Percentiles rank a stretch among this genome's conserved stretches.
Conservation (phyloP, 2,888 invertebrate genomes). For the Kryphioiulus occultus region DNA sequence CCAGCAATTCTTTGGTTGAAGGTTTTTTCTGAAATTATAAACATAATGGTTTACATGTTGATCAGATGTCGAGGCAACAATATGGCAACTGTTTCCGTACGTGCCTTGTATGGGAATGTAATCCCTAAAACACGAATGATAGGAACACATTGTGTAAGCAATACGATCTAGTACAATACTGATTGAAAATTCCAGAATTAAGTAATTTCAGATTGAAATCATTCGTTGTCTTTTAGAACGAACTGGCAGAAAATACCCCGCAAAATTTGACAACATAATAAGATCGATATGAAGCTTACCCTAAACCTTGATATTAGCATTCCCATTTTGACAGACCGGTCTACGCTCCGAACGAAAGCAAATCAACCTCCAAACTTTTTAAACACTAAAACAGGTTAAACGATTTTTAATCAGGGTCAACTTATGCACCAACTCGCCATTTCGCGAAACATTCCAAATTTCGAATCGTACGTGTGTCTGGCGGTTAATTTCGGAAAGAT, state of each 20-base stretch:
- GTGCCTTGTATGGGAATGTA: not conserved
- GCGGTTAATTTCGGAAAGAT: not conserved
- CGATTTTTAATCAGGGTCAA: constrained; percentile 15
- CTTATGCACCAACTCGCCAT: not conserved
- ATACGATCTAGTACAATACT: not conserved
- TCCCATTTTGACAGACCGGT: constrained; percentile 42
- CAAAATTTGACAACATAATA: not conserved
- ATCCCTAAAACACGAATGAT: not conserved
- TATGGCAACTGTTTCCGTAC: not conserved
- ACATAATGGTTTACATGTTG: no score
- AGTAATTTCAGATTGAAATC: not conserved
- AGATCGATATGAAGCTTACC: not conserved
- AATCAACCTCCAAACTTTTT: not conserved
- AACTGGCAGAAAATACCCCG: not conserved
- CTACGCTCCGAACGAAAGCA: not conserved
- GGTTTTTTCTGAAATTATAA: constrained; percentile 49
- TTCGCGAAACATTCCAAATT: not conserved
- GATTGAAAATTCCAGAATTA: not conserved
- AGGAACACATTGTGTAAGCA: not conserved
- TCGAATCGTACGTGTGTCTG: not conserved
- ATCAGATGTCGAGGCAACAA: not conserved
- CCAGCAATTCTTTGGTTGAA: constrained; percentile 48
- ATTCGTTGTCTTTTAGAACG: not conserved
- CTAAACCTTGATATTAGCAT: constrained; percentile 45
- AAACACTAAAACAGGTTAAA: not conserved